Base-by-base conservation (phyloP, 1,140 invertebrate genomes). In the Platyura marginata region DNA sequence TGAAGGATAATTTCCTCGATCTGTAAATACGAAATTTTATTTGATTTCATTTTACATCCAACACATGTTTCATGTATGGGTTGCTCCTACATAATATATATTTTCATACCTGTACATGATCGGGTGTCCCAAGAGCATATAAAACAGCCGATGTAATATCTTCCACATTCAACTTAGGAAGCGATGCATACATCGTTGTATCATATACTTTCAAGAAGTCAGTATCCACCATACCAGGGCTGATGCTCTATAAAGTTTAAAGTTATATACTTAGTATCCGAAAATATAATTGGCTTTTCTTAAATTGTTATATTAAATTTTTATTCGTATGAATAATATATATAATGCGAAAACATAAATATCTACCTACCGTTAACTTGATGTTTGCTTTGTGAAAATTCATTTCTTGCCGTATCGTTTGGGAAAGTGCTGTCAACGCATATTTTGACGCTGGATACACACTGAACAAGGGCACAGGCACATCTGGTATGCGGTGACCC, bases 351-450 rank as follows among this genome's bases (percentile, higher is more conserved):
- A 29, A 29, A 8, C 25, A 29, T 29, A 6, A 29, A 29, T 29
- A 29, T 29, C 13, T 53, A 54, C 58, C 56, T 61, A 65, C 63
- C 49, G 63, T 63, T 46, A 72, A 63, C 56, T 68, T 59, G 47
- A 72, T 69, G 49, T 66, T 64, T 46, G 63, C 63, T 47, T 63
- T 61, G 38, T 60, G 56, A 45, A 56, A 58, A 36, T 59, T 52
- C 40, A 78, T 62, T 54, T 78, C 75, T 46, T 67, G 64, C 46
- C 71, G 59, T 15, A 74, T 50, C 19, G 70, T 72, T 50, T 75
- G 68, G 13, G 68, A 63, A 15, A 77, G 54, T 20, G 65, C 69
- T 18, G 59, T 66, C 19, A 75, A 61, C 35, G 71, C 67, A 50
- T 64, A 64, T 49, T 77, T 77, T 8, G 72, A 68, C 21, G 69